Evolutionary conservation across 2,888 invertebrate species (phyloP), one percentile per base, ranked within the genome.

Genomic region (Boloria selene): DNA sequence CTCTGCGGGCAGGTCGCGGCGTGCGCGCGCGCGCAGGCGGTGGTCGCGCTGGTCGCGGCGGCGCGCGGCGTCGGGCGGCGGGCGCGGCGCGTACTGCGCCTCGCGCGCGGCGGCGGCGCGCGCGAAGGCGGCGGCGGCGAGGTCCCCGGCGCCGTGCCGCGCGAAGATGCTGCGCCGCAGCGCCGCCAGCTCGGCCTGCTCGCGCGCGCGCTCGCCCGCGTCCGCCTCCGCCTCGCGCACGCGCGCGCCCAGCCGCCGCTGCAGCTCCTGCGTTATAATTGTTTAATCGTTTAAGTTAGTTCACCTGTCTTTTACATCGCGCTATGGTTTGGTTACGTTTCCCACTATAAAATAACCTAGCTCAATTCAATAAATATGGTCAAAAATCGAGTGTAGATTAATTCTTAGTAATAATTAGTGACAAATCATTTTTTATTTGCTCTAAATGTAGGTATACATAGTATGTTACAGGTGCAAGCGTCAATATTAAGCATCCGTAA

Each of bases 141-240:
- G 77, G 77, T 83, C 85, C 53, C 70, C 73, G 94, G 94, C 93
- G 80, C 93, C 93, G 75, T 95, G 93, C 4, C 95, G 93, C 4
- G 94, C 94, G 77, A 74, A 69, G 72, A 76, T 72, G 56, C 67
- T 73, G 1, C 61, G 68, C 4, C 84, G 80, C 64, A 99, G 93
- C 83, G 97, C 96, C 73, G 96, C 96, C 71, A 98, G 93, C 90
- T 98, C 98, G 76, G 96, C 96, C 78, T 95, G 95, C 87, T 99
- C 99, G 77, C 95, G 96, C 78, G 95, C 95, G 16, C 98, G 93
- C 90, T 99, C 99, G 76, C 97, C 95, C 55, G 95, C 96, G 88
- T 99, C 99, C 7, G 94, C 93, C 84, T 98, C 98, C 5, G 98
- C 97, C 89, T 99, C 99, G 73, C 97, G 95, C 72, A 98, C 97